Percentiles rank a stretch among this genome's conserved stretches.
Conservation (phyloP, 64 coral and sea anemone genomes). For the Montipora cactus region DNA sequence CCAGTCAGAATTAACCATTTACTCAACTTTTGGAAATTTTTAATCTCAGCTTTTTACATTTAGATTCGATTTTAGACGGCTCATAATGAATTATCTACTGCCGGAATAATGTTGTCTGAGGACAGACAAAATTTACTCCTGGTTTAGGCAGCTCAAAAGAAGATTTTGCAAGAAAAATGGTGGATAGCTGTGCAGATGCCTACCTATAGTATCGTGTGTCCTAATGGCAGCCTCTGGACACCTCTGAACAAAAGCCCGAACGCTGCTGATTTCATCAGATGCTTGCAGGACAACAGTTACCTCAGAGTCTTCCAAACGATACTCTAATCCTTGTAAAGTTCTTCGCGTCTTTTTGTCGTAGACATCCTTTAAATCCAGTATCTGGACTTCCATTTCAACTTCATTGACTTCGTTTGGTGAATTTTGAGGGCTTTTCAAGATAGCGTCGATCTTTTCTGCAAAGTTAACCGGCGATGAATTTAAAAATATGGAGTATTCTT, state of each 20-base stretch:
- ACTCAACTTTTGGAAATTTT: too few species aligned
- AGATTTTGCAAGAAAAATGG: not conserved
- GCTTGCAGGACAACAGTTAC: conserved; percentile 7
- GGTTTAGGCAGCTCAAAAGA: not conserved
- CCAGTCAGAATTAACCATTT: too few species aligned
- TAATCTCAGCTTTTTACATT: too few species aligned
- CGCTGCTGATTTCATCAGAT: conserved; percentile 14
- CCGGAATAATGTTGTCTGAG: too few species aligned
- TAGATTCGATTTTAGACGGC: too few species aligned
- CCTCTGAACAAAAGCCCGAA: conserved; percentile 21
- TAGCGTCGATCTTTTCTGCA: not conserved
- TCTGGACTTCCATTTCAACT: conserved; percentile 43
- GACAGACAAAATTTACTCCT: not conserved
- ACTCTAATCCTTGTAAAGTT: conserved; percentile 30
- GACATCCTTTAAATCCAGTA: conserved; percentile 45
- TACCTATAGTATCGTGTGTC: conserved; percentile 52
- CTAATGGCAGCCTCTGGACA: conserved; percentile 45
- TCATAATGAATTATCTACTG: too few species aligned
- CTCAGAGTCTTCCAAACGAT: conserved; percentile 39
- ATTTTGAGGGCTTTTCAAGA: not conserved
- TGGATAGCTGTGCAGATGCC: not conserved
- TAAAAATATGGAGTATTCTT: too few species aligned
- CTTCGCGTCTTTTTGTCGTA: conserved; percentile 56
- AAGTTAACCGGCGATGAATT: too few species aligned
- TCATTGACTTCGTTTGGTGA: not conserved